Conservation (phyloP, 2,797 vertebrate species). For the Pseudochaenichthys georgianus region DNA sequence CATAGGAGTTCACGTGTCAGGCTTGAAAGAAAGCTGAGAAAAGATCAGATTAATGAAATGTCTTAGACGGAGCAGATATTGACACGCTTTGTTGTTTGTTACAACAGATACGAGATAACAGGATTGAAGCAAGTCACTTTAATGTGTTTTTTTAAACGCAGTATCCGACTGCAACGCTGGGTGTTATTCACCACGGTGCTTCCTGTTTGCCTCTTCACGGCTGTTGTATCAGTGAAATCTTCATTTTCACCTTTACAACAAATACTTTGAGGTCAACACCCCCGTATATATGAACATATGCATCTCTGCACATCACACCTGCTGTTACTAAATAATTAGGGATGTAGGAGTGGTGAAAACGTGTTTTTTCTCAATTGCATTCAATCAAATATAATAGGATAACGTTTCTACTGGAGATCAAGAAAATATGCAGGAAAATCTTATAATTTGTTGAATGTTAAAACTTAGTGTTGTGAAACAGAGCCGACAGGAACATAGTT, state of each 20-base stretch:
- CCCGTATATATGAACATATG: not conserved
- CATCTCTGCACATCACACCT: conserved; percentile 38
- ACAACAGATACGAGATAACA: conserved; percentile 10
- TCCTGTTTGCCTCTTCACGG: conserved; percentile 79
- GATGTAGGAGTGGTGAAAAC: not conserved
- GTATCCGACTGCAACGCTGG: conserved; percentile 24
- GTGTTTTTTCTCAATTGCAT: not conserved
- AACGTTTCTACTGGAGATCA: not conserved
- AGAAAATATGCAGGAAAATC: not conserved
- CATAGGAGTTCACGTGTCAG: not conserved
- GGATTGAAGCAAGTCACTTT: not conserved
- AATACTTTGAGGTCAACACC: conserved; percentile 51
- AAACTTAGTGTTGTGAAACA: not conserved
- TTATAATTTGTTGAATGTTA: not conserved
- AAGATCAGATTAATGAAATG: not conserved
- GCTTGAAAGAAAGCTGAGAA: not conserved
- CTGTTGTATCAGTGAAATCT: conserved; percentile 69
- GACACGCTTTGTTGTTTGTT: not conserved
- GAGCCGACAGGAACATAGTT: not conserved
- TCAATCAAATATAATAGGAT: not conserved
- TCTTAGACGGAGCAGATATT: not conserved
- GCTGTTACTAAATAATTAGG: not conserved
- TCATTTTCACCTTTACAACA: conserved; percentile 52
- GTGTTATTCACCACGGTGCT: conserved; percentile 61
- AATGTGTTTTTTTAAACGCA: not conserved